These are phyloP conservation scores for Dryas iulia DNA, from an alignment of 1,140 invertebrate species.

Conservation along the genomic window DNA sequence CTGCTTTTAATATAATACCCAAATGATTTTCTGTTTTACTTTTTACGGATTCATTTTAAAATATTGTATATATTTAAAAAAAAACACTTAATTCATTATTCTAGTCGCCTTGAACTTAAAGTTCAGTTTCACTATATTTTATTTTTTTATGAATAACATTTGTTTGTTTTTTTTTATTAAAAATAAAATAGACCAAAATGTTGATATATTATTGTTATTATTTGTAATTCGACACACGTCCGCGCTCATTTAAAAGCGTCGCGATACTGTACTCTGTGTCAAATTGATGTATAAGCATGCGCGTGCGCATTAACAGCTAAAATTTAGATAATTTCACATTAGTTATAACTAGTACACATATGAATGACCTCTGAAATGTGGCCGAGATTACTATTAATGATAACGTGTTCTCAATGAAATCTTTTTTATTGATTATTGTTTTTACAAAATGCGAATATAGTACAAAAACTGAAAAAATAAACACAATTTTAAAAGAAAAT, in stretches of 20 bases:
- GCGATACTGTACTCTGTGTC: slow-evolving; percentile 36
- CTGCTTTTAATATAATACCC: too few relatives aligned
- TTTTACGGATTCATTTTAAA: not conserved
- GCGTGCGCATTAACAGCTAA: slow-evolving; percentile 29
- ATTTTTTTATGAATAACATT: not conserved
- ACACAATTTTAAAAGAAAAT: too few relatives aligned
- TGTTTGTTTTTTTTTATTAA: not conserved
- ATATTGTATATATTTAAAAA: not conserved
- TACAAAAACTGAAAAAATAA: too few relatives aligned
- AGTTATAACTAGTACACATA: too few relatives aligned
- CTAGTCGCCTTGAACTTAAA: not conserved
- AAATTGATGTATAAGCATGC: slow-evolving; percentile 31
- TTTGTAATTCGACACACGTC: slow-evolving; percentile 13
- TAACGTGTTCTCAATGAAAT: too few relatives aligned
- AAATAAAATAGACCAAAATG: not conserved
- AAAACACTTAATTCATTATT: not conserved
- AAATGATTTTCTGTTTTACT: too few relatives aligned
- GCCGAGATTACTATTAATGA: too few relatives aligned
- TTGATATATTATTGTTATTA: not conserved
- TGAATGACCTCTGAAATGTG: too few relatives aligned
- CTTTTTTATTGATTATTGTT: too few relatives aligned
- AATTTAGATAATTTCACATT: slow-evolving; percentile 1
- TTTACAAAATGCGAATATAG: too few relatives aligned
- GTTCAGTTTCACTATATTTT: not conserved
- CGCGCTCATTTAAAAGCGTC: slow-evolving; percentile 35